Evolutionary conservation across 2,888 invertebrate genomes (phyloP), one percentile per base, ranked within the genome.

Genomic region (Mesorhabditis belari): DNA sequence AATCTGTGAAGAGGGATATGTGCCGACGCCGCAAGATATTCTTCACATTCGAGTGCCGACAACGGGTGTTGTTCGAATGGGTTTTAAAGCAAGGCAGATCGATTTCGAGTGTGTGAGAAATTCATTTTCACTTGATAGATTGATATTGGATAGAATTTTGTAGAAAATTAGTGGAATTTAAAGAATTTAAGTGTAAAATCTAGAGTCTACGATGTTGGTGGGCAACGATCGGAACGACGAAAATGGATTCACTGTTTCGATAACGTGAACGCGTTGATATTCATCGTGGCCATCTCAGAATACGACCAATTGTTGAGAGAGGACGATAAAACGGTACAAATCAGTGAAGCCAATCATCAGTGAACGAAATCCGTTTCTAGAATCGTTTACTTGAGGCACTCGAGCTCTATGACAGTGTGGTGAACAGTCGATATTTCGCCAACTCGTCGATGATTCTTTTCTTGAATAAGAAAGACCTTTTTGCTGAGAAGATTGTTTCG

Each of bases 241-340:
- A 79, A 73, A 63, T 77, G 77, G 77, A 71, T 77, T 44, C 76
- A 77, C 61, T 69, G 67, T 51, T 77, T 77, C 59, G 77, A 76
- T 56, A 68, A 75, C 50, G 68, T 66, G n/a, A 67, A 74, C 29
- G 76, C 73, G 3, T 60, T 78, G 24, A 70, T 78, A 4, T 78
- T 71, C 63, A 69, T 77, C 4, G 71, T 67, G 1, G 77, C 78
- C n/a, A 66, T 78, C 17, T 67, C 65, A 19, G 78, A 78, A 53
- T 78, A 70, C 53, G 76, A 78, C 53, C 76, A 77, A 54, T 62
- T 60, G n/a, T 52, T 74, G 4, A 57, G 63, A 5, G 78, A 78
- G 58, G 75, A 77, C 59, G 62, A 69, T 17, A 49, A 52, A 9
- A 74, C 72, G 60, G 77, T 77, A 35, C 24, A 60, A n/a, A n/a